Base-by-base conservation (phyloP, 2,888 invertebrate species). In the Alviniconcha strummeri region DNA sequence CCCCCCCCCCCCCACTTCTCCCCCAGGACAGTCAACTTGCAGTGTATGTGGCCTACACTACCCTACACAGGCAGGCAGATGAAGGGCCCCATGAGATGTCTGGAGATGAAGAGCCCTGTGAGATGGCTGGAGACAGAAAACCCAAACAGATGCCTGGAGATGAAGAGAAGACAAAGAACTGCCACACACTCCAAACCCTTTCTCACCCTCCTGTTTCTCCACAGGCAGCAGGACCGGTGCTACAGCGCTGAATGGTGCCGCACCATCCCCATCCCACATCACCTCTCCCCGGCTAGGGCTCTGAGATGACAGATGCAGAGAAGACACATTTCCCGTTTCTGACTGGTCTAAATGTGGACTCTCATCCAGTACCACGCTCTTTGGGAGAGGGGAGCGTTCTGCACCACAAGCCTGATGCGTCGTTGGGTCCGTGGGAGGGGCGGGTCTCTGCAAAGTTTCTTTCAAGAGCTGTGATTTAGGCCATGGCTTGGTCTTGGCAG, bases 231-330 rank as follows among this genome's bases (percentile, higher is more conserved):
- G 36, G 36, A 36, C 36, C 36, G 36, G 36, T 36, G 36, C 36
- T 36, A 36, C 36, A 36, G 36, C 36, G 36, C 56, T 9, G 80
- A 72, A 88, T 54, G 90, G 89, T 36, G 88, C 88, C 77, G 89
- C 87, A 84, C 90, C 89, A 82, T 87, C 87, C 75, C 89, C 88
- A 85, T 90, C 90, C 81, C 87, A 83, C 64, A 75, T 72, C 5
- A 69, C 72, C 2, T 78, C 79, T 55, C 15, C 56, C 5, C 74
- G 79, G 15, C 52, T 56, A 19, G 71, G 56, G 36, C 72, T 69
- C 5, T 54, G 55, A 0, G 78, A 76, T 7, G 67, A 82, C 78
- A 71, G 81, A 36, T 57, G 56, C 55, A 72, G 74, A 15, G 67
- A 55, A 57, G 83, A 83, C 56, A 56, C 57, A 15, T 74, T 15